These are phyloP conservation scores for Melipona quadrifasciata DNA, from an alignment of 1,140 invertebrate genomes.

Conservation along the genomic window DNA sequence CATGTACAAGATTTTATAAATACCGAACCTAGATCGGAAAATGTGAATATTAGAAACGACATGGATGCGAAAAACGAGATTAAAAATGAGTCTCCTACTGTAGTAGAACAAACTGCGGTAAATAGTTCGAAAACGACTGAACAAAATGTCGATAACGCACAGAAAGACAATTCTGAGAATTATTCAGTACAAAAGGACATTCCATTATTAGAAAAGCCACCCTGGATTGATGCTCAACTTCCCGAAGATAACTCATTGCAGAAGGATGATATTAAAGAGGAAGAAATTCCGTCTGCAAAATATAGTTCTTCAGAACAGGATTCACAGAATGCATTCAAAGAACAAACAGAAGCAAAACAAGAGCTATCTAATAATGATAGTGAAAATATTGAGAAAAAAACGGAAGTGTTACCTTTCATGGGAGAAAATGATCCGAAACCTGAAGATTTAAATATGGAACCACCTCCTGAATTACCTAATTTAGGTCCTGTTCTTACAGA, in stretches of 20 bases:
- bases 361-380: slow-evolving; percentile 20
- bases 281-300: slow-evolving; percentile 16
- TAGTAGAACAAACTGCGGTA: slow-evolving; percentile 28
- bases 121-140: slow-evolving; percentile 18
- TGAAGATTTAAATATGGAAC: slow-evolving; percentile 78
- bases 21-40: background rate
- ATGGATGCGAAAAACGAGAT: background rate
- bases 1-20: slow-evolving; percentile 26
- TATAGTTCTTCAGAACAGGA: slow-evolving; percentile 8
- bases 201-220: slow-evolving; percentile 62
- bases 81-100: slow-evolving; percentile 4
- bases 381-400: slow-evolving; percentile 45
- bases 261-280: slow-evolving; percentile 32
- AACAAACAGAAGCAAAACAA: slow-evolving; percentile 29
- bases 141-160: slow-evolving; percentile 27
- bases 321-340: slow-evolving; percentile 15
- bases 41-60: background rate
- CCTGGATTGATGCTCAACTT: slow-evolving; percentile 68
- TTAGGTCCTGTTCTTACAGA: slow-evolving; percentile 64
- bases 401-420: slow-evolving; percentile 77
- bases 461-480: slow-evolving; percentile 77
- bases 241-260: slow-evolving; percentile 47
- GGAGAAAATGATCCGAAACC: slow-evolving; percentile 77
- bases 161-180: slow-evolving; percentile 17
- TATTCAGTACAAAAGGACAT: slow-evolving; percentile 27